Base-by-base conservation (phyloP, 2,797 vertebrate species). In the Amblyraja radiata region DNA sequence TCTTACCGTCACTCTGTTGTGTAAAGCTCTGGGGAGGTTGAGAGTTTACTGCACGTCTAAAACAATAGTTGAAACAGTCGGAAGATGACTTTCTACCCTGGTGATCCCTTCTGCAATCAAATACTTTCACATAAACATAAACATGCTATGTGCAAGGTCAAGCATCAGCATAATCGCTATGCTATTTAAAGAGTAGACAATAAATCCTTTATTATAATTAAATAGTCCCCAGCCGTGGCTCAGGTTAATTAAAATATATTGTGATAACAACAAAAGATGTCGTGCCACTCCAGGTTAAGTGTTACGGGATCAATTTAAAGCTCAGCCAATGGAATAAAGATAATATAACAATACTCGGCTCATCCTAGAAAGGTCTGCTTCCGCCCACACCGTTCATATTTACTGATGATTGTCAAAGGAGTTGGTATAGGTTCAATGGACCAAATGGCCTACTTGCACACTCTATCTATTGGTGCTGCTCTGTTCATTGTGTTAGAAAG, bases 201-300 rank as follows among this genome's bases (percentile, higher is more conserved):
- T 21, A 7, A 32, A 36, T 88, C 6, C 6, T 92, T 54, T 14
- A 54, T n/a, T 92, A 8, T 28, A 46, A 74, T 74, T 23, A 91
- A 39, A 46, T 8, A 1, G 54, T 76, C 21, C 5, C 0, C 11
- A 58, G 39, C 39, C 25, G 2, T 74, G 23, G 68, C 10, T 91
- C 71, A 54, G 63, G 14, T 68, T 90, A 61, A 90, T 90, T 90
- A 74, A 91, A 91, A 63, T 65, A 88, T 65, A 16, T 13, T 25
- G 14, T 14, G 36, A 39, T 28, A 91, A 73, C 32, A n/a, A 74
- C 8, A 21, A 32, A 68, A 9, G 36, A 73, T 2, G 14, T 73
- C 9, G 14, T 54, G 39, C 1, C 25, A 25, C 39, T 91, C 36
- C 39, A 74, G 68, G 25, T 74, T 46, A 92, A 5, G 0, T 36